phyloP scores from a whole-genome alignment of 2,888 invertebrate species.

The Dione juno region DNA sequence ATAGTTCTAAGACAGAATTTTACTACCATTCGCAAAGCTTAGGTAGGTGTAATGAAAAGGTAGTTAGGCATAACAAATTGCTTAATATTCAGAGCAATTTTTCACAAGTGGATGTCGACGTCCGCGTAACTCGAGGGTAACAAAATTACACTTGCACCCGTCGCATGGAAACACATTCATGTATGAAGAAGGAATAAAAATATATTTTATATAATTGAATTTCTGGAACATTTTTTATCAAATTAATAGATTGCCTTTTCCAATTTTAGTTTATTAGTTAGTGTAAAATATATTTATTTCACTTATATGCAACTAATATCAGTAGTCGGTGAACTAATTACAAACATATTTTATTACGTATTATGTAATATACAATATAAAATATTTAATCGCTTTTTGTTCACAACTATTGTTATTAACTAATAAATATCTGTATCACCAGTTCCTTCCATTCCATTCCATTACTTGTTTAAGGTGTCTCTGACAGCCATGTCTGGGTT shows the following conservation, averaged over 20 bases:
- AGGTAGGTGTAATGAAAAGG: constrained; percentile 36
- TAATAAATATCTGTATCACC: too few relatives aligned
- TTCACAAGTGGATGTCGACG: constrained; percentile 48
- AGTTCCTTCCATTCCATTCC: too few relatives aligned
- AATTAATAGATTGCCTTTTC: neutral
- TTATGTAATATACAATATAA: too few relatives aligned
- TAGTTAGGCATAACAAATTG: constrained; percentile 47
- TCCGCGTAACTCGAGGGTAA: constrained; percentile 46
- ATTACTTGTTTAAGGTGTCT: too few relatives aligned
- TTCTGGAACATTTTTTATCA: neutral
- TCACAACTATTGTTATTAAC: too few relatives aligned
- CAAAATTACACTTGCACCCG: constrained; percentile 50
- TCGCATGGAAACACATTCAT: constrained; percentile 39
- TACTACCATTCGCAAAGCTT: constrained; percentile 11
- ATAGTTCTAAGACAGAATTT: neutral
- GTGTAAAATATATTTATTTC: too few relatives aligned
- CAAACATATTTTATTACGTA: too few relatives aligned
- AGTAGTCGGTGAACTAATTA: too few relatives aligned
- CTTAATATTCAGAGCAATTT: constrained; percentile 52
- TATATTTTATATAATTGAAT: constrained; percentile 12
- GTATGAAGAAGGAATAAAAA: constrained; percentile 28
- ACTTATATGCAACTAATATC: too few relatives aligned
- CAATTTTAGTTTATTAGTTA: neutral
- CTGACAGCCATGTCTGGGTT: too few relatives aligned
- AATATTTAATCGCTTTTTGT: too few relatives aligned